Evolutionary conservation across 2,888 invertebrate genomes (phyloP), one percentile per base, ranked within the genome.

Genomic region (Thelaira solivaga): DNA sequence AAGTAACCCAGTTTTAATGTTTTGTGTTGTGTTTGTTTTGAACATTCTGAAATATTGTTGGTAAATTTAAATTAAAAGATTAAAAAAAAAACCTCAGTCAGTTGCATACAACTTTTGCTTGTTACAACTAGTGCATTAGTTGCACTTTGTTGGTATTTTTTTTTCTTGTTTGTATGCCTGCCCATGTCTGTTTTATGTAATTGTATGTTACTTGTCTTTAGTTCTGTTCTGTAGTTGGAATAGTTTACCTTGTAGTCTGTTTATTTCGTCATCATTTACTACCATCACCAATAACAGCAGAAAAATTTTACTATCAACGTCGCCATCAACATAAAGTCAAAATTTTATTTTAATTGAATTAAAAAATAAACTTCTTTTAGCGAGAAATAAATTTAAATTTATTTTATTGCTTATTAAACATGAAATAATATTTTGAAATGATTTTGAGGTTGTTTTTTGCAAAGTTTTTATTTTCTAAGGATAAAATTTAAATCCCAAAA

Each of bases 1-100:
- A 71, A 78, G 34, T 78, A 78, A 74, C 78, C 78, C 64, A 78
- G 78, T 69, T 78, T 74, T 59, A 10, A 36, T 43, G 22, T 59
- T 18, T 16, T 26, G n/a, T 16, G 20, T 16, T 57, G 26, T 26
- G 22, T 49, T 31, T 26, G 22, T 29, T 18, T 16, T 53, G 20
- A 20, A 22, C 31, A 31, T 69, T 61, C 59, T 69, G 59, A 61
- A 61, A 51, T 24, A 24, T 39, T 53, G 45, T 41, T 47, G 29
- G 53, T 55, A 47, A 62, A 62, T 29, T 71, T 71, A 62, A 43
- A 59, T 69, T 59, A 18, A 57, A 57, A 67, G 43, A 16, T 11
- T 34, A 45, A 55, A n/a, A 51, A 41, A 41, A 41, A 57, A 26
- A 22, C 45, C 5, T 0, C 29, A 13, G 39, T 31, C 13, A 13